Conservation (phyloP, 2,888 invertebrate genomes). For the Oscheius sp. region DNA sequence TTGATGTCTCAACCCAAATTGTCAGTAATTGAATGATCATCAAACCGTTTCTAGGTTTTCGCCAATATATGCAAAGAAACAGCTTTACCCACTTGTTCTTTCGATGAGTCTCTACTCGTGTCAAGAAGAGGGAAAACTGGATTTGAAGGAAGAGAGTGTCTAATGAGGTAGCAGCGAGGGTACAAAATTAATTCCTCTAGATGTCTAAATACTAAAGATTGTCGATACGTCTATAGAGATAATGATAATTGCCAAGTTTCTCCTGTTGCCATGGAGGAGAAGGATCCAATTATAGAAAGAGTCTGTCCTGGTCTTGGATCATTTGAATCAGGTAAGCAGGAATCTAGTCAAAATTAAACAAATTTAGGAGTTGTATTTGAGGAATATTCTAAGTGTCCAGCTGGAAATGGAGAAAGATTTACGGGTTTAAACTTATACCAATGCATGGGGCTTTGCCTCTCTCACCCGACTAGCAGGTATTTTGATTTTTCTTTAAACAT, state of each 20-base stretch:
- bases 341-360: background rate
- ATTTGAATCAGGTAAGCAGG: conserved; percentile 10
- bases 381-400: conserved; percentile 35
- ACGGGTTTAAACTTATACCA: conserved; percentile 36
- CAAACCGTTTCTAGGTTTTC: background rate
- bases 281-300: conserved; percentile 10
- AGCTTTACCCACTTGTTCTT: background rate
- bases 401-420: background rate
- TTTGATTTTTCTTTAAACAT: too few relatives aligned
- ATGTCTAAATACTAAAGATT: conserved; percentile 11
- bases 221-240: conserved; percentile 6
- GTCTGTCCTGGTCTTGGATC: conserved; percentile 14
- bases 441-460: conserved; percentile 45
- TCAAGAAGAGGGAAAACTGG: conserved; percentile 30
- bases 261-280: background rate
- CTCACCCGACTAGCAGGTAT: conserved; percentile 46
- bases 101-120: conserved; percentile 8
- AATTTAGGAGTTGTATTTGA: conserved; percentile 40
- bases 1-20: background rate
- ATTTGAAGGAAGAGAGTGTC: conserved; percentile 33
- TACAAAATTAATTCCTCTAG: background rate
- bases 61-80: conserved; percentile 16
- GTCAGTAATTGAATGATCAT: background rate
- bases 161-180: conserved; percentile 24
- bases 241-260: background rate